Evolutionary conservation across 2,888 invertebrate species (phyloP), one percentile per base, ranked within the genome.

Genomic region (Iselma pallidipennis): DNA sequence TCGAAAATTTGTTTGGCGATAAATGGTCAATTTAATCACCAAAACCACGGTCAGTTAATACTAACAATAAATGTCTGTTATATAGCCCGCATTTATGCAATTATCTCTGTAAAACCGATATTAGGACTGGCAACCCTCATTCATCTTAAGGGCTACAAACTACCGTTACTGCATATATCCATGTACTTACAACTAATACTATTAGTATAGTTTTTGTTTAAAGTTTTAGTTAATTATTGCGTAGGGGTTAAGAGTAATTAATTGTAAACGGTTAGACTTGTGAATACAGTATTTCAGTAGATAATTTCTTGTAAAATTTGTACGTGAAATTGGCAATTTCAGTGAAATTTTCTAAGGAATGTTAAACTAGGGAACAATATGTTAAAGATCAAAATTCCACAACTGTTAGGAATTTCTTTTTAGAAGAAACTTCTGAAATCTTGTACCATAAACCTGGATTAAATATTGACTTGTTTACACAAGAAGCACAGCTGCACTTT

Each of bases 11-110:
- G n/a, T n/a, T n/a, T n/a, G n/a, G n/a, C 19, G 28, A 48, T 26
- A 49, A 59, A 55, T 2, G 16, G 7, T 16, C 33, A 48, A 26
- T 16, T 59, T 54, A 59, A 59, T 59, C 54, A 59, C 54, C 9
- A 23, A n/a, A 29, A 49, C 23, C 49, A 49, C 12, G 7, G 2
- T 16, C 9, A 4, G 16, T 16, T 16, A 33, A 6, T 14, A 33
- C n/a, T 14, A 33, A 33, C n/a, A n/a, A n/a, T n/a, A n/a, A n/a
- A n/a, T n/a, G n/a, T n/a, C n/a, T n/a, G n/a, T n/a, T n/a, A n/a
- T n/a, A n/a, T n/a, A n/a, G n/a, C n/a, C n/a, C n/a, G 14, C 9
- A 37, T 5, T 29, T 29, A 1, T 29, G 19, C 16, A 37, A 37
- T 9, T 16, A 16, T 5, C 37, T 16, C 6, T 37, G 2, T 16